phyloP scores from a whole-genome alignment of 2,113 vertebrate species.

The Candoia aspera region DNA sequence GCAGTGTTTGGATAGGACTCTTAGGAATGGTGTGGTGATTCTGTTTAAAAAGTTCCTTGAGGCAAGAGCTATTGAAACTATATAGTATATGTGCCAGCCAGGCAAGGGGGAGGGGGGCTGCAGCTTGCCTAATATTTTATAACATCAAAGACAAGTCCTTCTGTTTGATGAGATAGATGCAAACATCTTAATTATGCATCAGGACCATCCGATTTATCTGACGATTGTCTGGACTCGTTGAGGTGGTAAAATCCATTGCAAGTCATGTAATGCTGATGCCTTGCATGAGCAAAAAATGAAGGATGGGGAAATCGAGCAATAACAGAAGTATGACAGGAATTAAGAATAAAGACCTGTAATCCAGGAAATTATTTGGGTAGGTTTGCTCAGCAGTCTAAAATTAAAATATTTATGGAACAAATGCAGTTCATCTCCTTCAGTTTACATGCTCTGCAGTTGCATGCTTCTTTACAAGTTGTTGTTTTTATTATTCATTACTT shows the following conservation, averaged over 20 bases:
- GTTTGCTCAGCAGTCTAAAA: background rate
- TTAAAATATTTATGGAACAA: background rate
- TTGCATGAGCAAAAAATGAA: background rate
- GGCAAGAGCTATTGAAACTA: background rate
- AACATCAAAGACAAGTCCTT: background rate
- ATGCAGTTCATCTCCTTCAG: background rate
- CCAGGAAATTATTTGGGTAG: background rate
- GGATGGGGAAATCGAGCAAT: background rate
- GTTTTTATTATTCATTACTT: background rate
- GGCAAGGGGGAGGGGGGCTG: background rate
- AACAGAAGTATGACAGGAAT: background rate
- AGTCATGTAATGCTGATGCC: background rate
- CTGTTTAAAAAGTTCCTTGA: conserved; percentile 14
- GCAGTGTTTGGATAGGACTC: background rate
- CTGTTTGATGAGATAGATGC: background rate
- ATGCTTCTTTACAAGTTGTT: background rate
- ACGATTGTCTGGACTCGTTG: background rate
- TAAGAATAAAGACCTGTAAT: background rate
- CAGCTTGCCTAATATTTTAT: background rate
- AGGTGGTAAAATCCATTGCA: background rate
- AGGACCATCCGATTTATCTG: background rate
- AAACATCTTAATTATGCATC: background rate
- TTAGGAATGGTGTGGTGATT: conserved; percentile 22
- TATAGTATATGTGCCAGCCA: background rate
- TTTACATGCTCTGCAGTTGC: background rate